Percentiles rank a stretch among this genome's conserved stretches.
These are phyloP conservation scores for Datnioides undecimradiatus DNA, from an alignment of 2,113 vertebrate species.

Conservation along the genomic window DNA sequence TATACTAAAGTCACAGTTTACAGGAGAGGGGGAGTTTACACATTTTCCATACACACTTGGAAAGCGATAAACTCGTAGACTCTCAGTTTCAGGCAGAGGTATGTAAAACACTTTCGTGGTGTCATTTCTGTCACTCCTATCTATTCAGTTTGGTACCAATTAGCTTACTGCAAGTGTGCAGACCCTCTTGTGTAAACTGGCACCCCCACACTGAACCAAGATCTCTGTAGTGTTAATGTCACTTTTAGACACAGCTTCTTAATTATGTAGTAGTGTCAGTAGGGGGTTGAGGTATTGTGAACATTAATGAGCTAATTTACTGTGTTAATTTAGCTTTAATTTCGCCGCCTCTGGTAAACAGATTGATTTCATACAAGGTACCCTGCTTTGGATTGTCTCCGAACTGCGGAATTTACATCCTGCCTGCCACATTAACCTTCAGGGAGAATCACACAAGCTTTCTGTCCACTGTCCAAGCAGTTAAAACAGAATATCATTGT, in stretches of 20 bases:
- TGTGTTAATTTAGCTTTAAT: slow-evolving; percentile 2
- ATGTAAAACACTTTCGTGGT: background rate
- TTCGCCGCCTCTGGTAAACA: slow-evolving; percentile 6
- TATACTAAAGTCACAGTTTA: no score
- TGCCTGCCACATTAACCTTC: background rate
- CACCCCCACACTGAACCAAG: slow-evolving; percentile 1
- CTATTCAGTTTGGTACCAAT: slow-evolving; percentile 16
- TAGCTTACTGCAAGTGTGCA: slow-evolving; percentile 4
- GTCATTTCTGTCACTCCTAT: background rate
- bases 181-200: background rate
- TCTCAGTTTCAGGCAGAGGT: background rate
- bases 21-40: no score
- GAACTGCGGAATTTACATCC: slow-evolving; percentile 37
- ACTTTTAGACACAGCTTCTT: slow-evolving; percentile 20
- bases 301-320: background rate
- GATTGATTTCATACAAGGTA: background rate
- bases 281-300: slow-evolving; percentile 1
- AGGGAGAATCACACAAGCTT: background rate
- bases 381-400: background rate
- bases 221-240: slow-evolving; percentile 4
- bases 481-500: slow-evolving; percentile 39
- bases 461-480: background rate
- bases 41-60: no score
- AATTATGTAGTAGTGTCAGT: slow-evolving; percentile 25
- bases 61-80: no score